These are phyloP conservation scores for Graptemys geographica DNA, from an alignment of 2,797 vertebrate species.

Conservation along the genomic window DNA sequence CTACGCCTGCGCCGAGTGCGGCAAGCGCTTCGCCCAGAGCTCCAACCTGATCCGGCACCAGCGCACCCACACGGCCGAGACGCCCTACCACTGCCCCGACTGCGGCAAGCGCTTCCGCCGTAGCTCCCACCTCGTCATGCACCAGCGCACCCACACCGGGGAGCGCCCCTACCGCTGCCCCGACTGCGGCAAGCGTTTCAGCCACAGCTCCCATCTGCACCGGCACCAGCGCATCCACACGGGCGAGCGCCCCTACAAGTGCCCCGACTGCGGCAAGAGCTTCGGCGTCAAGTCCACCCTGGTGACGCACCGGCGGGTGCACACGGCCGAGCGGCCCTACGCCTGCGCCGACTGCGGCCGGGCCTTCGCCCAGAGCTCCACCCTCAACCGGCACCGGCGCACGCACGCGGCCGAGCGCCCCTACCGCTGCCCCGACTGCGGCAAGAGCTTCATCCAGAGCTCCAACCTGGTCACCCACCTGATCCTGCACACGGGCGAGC, in stretches of 20 bases:
- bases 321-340: slow-evolving; percentile 31
- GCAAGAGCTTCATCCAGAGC: slow-evolving; percentile 89
- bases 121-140: slow-evolving; percentile 51
- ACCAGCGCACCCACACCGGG: slow-evolving; percentile 40
- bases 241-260: neutral
- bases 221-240: slow-evolving; percentile 73
- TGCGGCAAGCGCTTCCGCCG: slow-evolving; percentile 73
- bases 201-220: slow-evolving; percentile 78
- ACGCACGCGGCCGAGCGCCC: slow-evolving; percentile 86
- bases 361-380: slow-evolving; percentile 86
- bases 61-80: slow-evolving; percentile 78
- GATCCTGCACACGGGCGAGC: slow-evolving; percentile 85
- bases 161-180: slow-evolving; percentile 75
- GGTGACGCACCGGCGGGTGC: slow-evolving; percentile 73
- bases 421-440: slow-evolving; percentile 83
- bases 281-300: slow-evolving; percentile 78
- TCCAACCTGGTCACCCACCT: slow-evolving; percentile 88
- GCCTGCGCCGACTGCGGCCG: slow-evolving; percentile 84
- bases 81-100: slow-evolving; percentile 73
- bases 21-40: slow-evolving; percentile 85
- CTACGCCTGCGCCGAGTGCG: slow-evolving; percentile 74
- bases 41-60: slow-evolving; percentile 88
- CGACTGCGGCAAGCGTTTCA: slow-evolving; percentile 76
- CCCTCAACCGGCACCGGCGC: slow-evolving; percentile 87
- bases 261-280: slow-evolving; percentile 73